A percentile compares a stretch with the other conserved stretches of the same genome.
Evolutionary conservation across 2,888 invertebrate species (phyloP).

Genomic region (Microplitis deprimator): DNA sequence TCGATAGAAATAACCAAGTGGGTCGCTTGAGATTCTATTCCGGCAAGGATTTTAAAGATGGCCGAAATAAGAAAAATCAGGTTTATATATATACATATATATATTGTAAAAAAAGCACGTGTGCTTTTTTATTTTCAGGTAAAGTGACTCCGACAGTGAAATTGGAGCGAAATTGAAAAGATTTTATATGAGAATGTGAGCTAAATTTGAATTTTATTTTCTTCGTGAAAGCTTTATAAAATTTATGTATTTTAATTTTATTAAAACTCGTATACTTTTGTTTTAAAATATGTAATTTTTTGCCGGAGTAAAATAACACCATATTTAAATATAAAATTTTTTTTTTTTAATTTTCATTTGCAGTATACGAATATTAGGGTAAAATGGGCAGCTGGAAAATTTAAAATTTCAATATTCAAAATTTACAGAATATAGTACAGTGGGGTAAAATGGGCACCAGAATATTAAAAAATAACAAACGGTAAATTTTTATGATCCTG

Average conservation of each 20-base stretch:
- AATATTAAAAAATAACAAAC: too few species aligned
- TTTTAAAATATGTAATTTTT: neutral
- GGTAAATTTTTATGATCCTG: too few species aligned
- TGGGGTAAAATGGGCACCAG: too few species aligned
- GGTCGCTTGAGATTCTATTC: conserved; percentile 48
- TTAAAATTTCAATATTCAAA: too few species aligned
- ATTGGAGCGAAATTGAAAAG: conserved; percentile 45
- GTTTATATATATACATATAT: too few species aligned
- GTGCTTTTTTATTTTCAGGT: conserved; percentile 35
- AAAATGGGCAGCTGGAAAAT: too few species aligned
- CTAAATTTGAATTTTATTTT: conserved; percentile 27
- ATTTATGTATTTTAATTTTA: neutral
- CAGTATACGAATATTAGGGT: neutral
- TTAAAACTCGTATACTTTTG: too few species aligned
- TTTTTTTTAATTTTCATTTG: neutral
- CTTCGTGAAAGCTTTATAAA: neutral
- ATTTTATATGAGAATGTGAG: conserved; percentile 31
- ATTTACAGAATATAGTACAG: too few species aligned
- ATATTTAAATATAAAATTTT: neutral
- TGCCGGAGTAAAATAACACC: too few species aligned
- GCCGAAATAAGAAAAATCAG: conserved; percentile 14
- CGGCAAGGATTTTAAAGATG: conserved; percentile 38
- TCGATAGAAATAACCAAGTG: conserved; percentile 52
- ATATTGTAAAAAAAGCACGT: neutral
- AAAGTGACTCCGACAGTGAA: conserved; percentile 38